A percentile compares a stretch with the other conserved stretches of the same genome.
Evolutionary conservation across 2,888 invertebrate genomes (phyloP).

Genomic region (Scelioninae gen. 1): DNA sequence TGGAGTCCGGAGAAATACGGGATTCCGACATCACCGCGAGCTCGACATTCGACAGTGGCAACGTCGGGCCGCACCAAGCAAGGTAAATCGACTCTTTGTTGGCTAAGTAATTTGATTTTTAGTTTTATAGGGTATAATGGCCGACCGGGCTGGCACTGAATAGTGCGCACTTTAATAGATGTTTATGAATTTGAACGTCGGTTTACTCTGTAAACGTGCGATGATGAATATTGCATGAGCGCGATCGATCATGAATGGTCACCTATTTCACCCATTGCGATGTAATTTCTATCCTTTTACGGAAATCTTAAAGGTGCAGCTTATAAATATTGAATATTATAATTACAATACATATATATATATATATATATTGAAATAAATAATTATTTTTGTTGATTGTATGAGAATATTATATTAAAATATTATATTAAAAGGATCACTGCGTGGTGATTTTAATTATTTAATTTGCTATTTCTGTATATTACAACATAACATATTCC

Average conservation of each 20-base stretch:
- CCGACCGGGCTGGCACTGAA: slow-evolving; percentile 37
- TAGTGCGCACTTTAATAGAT: slow-evolving; percentile 46
- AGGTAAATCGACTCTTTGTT: slow-evolving; percentile 84
- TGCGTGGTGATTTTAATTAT: too few relatives aligned
- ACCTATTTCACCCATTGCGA: slow-evolving; percentile 27
- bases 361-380: too few relatives aligned
- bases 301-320: not conserved
- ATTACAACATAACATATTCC: not conserved
- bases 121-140: slow-evolving; percentile 48
- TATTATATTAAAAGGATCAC: not conserved
- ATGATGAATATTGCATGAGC: slow-evolving; percentile 67
- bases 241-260: slow-evolving; percentile 61
- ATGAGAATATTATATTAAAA: not conserved
- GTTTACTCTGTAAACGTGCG: slow-evolving; percentile 64
- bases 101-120: slow-evolving; percentile 51
- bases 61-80: slow-evolving; percentile 88
- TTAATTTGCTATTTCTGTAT: too few relatives aligned
- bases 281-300: slow-evolving; percentile 29
- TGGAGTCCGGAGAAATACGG: slow-evolving; percentile 87
- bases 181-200: slow-evolving; percentile 65
- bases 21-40: slow-evolving; percentile 88
- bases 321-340: too few relatives aligned
- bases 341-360: too few relatives aligned
- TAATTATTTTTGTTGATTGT: too few relatives aligned
- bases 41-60: slow-evolving; percentile 87